Percentiles rank a stretch among this genome's conserved stretches.
These are phyloP conservation scores for Tetrapedia diversipes DNA, from an alignment of 2,888 invertebrate species.

Conservation along the genomic window DNA sequence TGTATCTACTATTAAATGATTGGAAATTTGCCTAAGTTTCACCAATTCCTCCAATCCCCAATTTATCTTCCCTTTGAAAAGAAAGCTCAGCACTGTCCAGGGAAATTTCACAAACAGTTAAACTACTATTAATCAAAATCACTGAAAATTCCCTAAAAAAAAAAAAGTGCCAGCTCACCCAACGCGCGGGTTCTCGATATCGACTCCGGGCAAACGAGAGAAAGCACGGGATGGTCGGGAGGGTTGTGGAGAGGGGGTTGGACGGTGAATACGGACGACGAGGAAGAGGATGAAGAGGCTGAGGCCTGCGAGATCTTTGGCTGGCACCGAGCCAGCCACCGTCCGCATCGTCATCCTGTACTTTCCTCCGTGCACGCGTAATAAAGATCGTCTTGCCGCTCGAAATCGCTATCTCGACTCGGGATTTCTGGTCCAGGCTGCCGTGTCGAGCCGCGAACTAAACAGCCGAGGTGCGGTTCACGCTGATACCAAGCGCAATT, in stretches of 20 bases:
- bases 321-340: slow-evolving; percentile 62
- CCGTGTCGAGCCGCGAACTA: slow-evolving; percentile 2
- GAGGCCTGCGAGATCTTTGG: slow-evolving; percentile 60
- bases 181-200: slow-evolving; percentile 58
- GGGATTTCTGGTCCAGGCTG: slow-evolving; percentile 14
- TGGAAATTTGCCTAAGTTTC: too few relatives aligned
- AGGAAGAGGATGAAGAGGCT: slow-evolving; percentile 61
- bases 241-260: slow-evolving; percentile 2
- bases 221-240: slow-evolving; percentile 21
- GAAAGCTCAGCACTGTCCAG: too few relatives aligned
- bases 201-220: slow-evolving; percentile 50
- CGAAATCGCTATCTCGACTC: slow-evolving; percentile 54
- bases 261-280: slow-evolving; percentile 40
- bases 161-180: slow-evolving; percentile 21
- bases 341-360: slow-evolving; percentile 65
- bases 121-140: too few relatives aligned
- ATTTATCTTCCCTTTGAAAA: too few relatives aligned
- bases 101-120: too few relatives aligned
- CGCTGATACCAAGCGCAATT: slow-evolving; percentile 8
- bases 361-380: slow-evolving; percentile 48
- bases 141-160: too few relatives aligned
- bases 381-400: slow-evolving; percentile 63
- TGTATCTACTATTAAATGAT: too few relatives aligned
- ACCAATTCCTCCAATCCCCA: too few relatives aligned
- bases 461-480: neutral